Conservation (phyloP, 1,140 invertebrate species). For the Lasaia peninsularis region DNA sequence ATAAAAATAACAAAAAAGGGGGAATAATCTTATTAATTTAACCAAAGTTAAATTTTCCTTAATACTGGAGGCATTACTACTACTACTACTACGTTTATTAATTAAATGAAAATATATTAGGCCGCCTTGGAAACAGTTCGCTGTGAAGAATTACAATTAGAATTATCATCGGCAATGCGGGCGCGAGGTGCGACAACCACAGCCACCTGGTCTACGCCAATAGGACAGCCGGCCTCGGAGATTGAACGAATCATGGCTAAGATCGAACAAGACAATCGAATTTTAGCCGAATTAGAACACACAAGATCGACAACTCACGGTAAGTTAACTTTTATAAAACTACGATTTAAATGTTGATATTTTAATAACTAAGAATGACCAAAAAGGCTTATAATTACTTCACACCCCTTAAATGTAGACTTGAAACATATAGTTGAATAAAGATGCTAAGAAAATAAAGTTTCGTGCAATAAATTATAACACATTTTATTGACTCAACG, state of each 20-base stretch:
- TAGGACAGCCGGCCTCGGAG: conserved; percentile 84
- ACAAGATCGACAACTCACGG: conserved; percentile 80
- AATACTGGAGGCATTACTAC: too few relatives aligned
- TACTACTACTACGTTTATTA: background rate
- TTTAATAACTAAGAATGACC: background rate
- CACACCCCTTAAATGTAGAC: too few relatives aligned
- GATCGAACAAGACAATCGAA: conserved; percentile 92
- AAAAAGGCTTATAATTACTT: too few relatives aligned
- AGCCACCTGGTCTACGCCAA: conserved; percentile 71
- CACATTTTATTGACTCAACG: too few relatives aligned
- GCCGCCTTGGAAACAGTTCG: conserved; percentile 91
- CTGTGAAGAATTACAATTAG: conserved; percentile 92
- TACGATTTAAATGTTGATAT: too few relatives aligned
- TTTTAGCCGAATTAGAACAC: conserved; percentile 93
- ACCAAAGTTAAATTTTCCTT: too few relatives aligned
- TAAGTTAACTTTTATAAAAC: conserved; percentile 19
- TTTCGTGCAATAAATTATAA: too few relatives aligned
- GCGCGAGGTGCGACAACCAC: conserved; percentile 52
- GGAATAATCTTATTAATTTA: too few relatives aligned
- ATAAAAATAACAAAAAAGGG: too few relatives aligned
- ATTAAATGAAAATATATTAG: conserved; percentile 35
- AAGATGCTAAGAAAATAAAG: too few relatives aligned
- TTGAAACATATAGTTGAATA: too few relatives aligned
- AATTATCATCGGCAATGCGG: conserved; percentile 83
- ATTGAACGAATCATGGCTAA: conserved; percentile 96